Percentiles rank a stretch among this genome's conserved stretches.
These are phyloP conservation scores for Odontophorus gujanensis DNA, from an alignment of 2,113 vertebrate species.

Conservation along the genomic window DNA sequence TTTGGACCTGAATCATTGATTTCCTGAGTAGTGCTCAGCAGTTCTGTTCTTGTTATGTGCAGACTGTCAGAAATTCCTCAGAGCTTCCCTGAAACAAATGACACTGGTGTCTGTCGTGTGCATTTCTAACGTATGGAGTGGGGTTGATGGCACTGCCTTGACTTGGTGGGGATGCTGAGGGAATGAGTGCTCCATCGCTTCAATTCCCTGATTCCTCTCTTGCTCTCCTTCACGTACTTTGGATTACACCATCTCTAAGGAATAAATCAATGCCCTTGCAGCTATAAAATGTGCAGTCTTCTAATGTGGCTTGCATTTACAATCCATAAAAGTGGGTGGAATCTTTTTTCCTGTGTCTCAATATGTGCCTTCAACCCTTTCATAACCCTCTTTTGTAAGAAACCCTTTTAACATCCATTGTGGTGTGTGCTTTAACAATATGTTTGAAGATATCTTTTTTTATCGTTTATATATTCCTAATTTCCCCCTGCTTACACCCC, in stretches of 20 bases:
- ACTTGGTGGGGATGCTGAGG: neutral
- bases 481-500: neutral
- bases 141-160: neutral
- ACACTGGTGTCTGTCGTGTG: neutral
- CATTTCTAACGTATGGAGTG: neutral
- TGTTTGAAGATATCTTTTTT: neutral
- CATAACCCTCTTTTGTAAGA: neutral
- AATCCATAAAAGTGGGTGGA: neutral
- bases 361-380: neutral
- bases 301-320: neutral
- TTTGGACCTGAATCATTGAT: neutral
- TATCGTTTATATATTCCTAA: neutral
- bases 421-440: neutral
- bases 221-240: neutral
- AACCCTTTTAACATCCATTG: neutral
- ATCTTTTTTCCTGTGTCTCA: neutral
- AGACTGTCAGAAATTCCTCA: neutral
- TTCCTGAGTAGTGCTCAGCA: neutral
- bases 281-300: neutral
- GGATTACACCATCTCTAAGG: neutral
- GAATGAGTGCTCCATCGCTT: no score
- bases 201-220: neutral
- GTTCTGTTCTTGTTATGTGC: neutral
- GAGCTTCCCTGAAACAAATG: neutral
- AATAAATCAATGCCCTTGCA: neutral